Evolutionary conservation across 23 tunicate species (phyloP), one percentile per base, ranked within the genome.

Genomic region (Corella eumyota): DNA sequence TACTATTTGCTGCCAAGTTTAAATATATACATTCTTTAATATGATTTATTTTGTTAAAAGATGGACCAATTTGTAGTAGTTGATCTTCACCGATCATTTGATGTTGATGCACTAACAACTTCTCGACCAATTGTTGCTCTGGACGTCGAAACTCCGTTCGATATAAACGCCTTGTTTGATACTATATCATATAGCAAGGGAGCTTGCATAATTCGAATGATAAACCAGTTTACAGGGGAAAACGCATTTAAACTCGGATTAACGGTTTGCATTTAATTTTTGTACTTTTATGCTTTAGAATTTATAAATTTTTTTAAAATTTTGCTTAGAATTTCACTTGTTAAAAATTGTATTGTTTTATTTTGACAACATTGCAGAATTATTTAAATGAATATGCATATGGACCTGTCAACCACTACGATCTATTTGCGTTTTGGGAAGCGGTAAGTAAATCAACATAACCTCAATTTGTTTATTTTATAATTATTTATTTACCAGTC

Each of bases 161-260:
- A 76, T 11, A 84, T 84, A 26, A 66, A 57, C 51, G 83, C 73
- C 1, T 51, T 68, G 61, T 76, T 84, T 56, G 94, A 84, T 40
- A 30, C 58, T 1, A 84, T 84, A 17, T 58, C 71, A 4, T 84
- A 84, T 60, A 49, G 58, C 30, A 84, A 84, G 53, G 94, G 94
- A 30, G 77, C 83, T 0, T 67, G 94, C 55, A 66, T 84, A 2
- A 32, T 84, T 4, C 66, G 94, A 25, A 84, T 84, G 94, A 64
- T 77, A 11, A 84, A 84, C 52, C 30, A 64, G 23, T 69, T 76
- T 62, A 34, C 63, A 32, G 78, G 84, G 13, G 94, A 84, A 22
- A 73, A 69, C 13, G 65, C 81, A 4, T 84, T 84, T 50, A 69
- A 67, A 34, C 59, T 65, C 17, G 94, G 84, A 13, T 33, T 75